These are phyloP conservation scores for Myanophis thanlyinensis DNA, from an alignment of 2,113 vertebrate genomes.

Conservation along the genomic window DNA sequence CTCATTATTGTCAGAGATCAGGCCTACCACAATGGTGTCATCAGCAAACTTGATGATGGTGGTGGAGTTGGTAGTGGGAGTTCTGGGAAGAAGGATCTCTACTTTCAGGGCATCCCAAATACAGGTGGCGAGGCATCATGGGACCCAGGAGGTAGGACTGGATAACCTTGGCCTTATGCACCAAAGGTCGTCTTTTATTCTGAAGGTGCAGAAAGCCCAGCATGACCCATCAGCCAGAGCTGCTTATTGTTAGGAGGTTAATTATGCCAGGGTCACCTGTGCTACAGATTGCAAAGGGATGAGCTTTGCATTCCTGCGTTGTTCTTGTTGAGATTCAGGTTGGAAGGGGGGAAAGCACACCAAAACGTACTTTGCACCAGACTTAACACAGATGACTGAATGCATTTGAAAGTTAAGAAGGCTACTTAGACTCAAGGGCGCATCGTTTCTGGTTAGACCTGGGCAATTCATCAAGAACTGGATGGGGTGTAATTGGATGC, in stretches of 20 bases:
- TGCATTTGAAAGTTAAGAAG: constrained; percentile 44
- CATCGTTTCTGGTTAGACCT: constrained; percentile 1
- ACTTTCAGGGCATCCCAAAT: neutral
- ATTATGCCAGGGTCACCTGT: neutral
- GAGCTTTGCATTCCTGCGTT: neutral
- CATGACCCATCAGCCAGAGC: too few relatives aligned
- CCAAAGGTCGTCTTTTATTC: too few relatives aligned
- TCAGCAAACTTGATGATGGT: too few relatives aligned
- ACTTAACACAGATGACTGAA: constrained; percentile 22
- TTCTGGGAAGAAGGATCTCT: neutral
- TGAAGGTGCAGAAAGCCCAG: neutral
- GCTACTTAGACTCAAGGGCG: constrained; percentile 45
- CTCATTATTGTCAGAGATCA: too few relatives aligned
- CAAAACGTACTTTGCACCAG: neutral
- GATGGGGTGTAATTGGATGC: constrained; percentile 43
- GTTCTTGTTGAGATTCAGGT: constrained; percentile 29
- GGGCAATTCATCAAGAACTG: constrained; percentile 50
- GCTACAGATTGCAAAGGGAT: neutral
- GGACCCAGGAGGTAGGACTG: neutral
- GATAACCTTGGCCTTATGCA: neutral
- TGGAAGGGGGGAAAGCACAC: neutral
- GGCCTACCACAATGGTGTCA: too few relatives aligned
- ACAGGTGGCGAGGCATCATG: neutral
- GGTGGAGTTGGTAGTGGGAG: too few relatives aligned
- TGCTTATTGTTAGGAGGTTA: neutral